Evolutionary conservation across 1,140 invertebrate species (phyloP).

Genomic region (Hypsibius dujardini): DNA sequence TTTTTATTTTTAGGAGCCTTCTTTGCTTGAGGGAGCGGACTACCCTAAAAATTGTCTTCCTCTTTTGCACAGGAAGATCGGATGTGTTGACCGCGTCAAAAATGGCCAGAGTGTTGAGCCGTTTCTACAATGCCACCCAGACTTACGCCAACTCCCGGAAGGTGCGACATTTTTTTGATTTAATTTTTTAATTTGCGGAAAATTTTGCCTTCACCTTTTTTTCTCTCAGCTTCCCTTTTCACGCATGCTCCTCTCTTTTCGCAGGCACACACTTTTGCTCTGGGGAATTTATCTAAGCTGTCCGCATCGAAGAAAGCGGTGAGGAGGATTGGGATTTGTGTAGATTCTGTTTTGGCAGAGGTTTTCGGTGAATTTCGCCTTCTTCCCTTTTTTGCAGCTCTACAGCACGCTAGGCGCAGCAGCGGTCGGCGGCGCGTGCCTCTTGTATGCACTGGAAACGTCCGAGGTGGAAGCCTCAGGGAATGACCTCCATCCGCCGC

Average conservation of each 20-base stretch:
- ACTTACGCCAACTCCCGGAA: background rate
- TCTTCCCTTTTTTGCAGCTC: constrained; percentile 39
- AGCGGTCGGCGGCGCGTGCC: constrained; percentile 55
- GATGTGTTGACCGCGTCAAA: background rate
- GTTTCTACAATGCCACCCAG: background rate
- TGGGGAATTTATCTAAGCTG: background rate
- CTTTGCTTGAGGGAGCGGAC: too few relatives aligned
- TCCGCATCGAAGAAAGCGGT: background rate
- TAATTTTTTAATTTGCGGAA: too few relatives aligned
- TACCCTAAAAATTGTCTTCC: too few relatives aligned
- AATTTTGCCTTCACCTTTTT: too few relatives aligned
- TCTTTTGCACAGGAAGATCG: background rate
- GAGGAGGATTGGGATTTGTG: background rate
- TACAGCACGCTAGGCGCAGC: constrained; percentile 55
- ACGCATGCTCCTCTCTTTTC: background rate
- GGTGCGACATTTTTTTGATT: background rate
- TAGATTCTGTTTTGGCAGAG: constrained; percentile 15
- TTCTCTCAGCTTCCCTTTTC: too few relatives aligned
- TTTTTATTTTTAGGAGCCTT: too few relatives aligned
- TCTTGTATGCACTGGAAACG: constrained; percentile 65
- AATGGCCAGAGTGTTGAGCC: constrained; percentile 15
- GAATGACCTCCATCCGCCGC: constrained; percentile 55
- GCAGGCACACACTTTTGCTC: constrained; percentile 9
- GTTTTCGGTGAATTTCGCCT: constrained; percentile 27
- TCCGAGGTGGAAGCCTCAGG: constrained; percentile 54